A percentile compares a stretch with the other conserved stretches of the same genome.
phyloP scores from a whole-genome alignment of 1,140 invertebrate genomes.

The Elysia chlorotica region DNA sequence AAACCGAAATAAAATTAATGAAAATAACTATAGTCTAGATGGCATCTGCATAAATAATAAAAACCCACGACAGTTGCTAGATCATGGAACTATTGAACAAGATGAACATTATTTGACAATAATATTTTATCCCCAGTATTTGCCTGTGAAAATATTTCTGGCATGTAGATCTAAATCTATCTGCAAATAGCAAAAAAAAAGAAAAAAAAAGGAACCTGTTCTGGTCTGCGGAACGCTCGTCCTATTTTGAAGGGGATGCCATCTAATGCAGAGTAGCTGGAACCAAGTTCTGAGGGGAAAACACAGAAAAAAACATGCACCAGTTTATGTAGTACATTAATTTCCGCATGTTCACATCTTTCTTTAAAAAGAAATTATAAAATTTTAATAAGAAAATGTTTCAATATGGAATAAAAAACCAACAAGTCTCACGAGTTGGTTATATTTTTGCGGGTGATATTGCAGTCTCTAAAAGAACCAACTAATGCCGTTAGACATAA shows the following conservation, averaged over 20 bases:
- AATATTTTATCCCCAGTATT: neutral
- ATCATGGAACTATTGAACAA: neutral
- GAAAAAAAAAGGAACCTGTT: conserved; percentile 35
- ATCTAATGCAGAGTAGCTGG: conserved; percentile 35
- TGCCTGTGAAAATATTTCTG: neutral
- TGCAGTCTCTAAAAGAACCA: too few relatives aligned
- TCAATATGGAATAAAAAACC: too few relatives aligned
- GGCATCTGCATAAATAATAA: neutral
- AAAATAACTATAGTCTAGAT: too few relatives aligned
- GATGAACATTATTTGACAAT: neutral
- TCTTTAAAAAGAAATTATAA: too few relatives aligned
- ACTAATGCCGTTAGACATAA: too few relatives aligned
- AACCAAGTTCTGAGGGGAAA: conserved; percentile 19
- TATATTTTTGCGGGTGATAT: too few relatives aligned
- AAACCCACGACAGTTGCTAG: neutral
- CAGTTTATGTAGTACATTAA: too few relatives aligned
- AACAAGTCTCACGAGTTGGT: too few relatives aligned
- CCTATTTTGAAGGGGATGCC: conserved; percentile 47
- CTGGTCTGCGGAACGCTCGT: conserved; percentile 30
- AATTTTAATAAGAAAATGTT: too few relatives aligned
- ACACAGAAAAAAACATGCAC: neutral
- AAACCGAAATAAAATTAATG: too few relatives aligned
- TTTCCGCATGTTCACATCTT: too few relatives aligned
- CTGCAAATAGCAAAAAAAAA: conserved; percentile 29
- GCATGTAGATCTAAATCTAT: neutral